Evolutionary conservation across 2,113 vertebrate genomes (phyloP).

Genomic region (Montifringilla adamsi): DNA sequence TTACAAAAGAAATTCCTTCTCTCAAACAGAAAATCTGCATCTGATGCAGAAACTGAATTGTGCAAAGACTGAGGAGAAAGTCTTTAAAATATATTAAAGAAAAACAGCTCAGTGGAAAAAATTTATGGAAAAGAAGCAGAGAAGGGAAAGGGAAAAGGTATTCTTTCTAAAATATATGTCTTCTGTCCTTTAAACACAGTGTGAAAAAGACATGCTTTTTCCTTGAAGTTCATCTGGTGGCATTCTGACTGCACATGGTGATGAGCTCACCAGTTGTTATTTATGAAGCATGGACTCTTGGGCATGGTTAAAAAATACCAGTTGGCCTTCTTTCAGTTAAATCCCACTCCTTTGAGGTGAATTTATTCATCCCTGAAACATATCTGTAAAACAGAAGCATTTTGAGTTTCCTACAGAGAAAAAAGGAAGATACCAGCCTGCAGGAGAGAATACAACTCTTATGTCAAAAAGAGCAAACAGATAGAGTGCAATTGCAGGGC

Average conservation of each 20-base stretch:
- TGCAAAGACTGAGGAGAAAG: neutral
- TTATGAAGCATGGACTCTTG: conserved; percentile 19
- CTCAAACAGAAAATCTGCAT: conserved; percentile 21
- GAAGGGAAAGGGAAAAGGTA: neutral
- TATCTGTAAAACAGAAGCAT: conserved; percentile 37
- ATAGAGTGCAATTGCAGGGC: neutral
- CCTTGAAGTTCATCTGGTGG: neutral
- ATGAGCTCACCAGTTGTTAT: neutral
- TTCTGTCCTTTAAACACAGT: neutral
- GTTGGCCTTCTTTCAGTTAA: conserved; percentile 32
- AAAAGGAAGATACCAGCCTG: conserved; percentile 20
- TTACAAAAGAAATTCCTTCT: conserved; percentile 31
- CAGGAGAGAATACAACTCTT: neutral
- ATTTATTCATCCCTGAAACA: conserved; percentile 25
- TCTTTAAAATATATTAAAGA: neutral
- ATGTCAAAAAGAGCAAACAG: neutral
- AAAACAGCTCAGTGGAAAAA: neutral
- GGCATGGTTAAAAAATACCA: conserved; percentile 18
- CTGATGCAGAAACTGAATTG: conserved; percentile 12
- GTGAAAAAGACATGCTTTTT: neutral
- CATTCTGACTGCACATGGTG: neutral
- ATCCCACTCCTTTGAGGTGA: conserved; percentile 1
- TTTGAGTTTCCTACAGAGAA: conserved; percentile 38
- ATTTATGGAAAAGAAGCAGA: neutral
- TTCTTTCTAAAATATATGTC: neutral